Conservation (phyloP, 1,140 invertebrate genomes). For the Bombus waltoni region DNA sequence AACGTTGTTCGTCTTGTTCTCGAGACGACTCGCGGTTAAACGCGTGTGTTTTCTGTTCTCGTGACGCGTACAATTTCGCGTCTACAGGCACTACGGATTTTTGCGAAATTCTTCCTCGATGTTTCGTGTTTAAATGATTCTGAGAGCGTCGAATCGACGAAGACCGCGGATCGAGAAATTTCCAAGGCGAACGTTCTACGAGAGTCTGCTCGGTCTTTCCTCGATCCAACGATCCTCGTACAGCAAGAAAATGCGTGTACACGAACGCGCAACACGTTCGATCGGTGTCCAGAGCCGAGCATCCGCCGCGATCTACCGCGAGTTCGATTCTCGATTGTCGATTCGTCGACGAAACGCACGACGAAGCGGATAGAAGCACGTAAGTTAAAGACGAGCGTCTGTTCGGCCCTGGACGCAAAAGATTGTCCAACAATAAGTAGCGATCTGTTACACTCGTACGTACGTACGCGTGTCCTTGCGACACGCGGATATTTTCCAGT, state of each 20-base stretch:
- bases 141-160: not conserved
- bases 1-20: not conserved
- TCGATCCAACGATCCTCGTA: slow-evolving; percentile 14
- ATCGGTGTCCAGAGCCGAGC: slow-evolving; percentile 47
- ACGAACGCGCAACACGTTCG: slow-evolving; percentile 2
- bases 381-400: slow-evolving; percentile 24
- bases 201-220: not conserved
- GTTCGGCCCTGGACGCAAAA: slow-evolving; percentile 55
- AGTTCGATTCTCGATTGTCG: not conserved
- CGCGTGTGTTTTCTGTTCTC: not conserved
- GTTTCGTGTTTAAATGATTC: not conserved
- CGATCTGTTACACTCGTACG: slow-evolving; percentile 46
- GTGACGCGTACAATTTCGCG: no score
- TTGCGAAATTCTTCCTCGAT: not conserved
- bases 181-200: not conserved
- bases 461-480: slow-evolving; percentile 38
- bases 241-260: not conserved
- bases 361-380: not conserved
- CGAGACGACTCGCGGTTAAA: not conserved
- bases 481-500: slow-evolving; percentile 39
- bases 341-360: no score
- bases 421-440: slow-evolving; percentile 46
- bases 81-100: not conserved
- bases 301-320: slow-evolving; percentile 14
- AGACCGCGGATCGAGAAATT: not conserved